Conservation (phyloP, 2,888 invertebrate genomes). For the Phytoseiulus persimilis region DNA sequence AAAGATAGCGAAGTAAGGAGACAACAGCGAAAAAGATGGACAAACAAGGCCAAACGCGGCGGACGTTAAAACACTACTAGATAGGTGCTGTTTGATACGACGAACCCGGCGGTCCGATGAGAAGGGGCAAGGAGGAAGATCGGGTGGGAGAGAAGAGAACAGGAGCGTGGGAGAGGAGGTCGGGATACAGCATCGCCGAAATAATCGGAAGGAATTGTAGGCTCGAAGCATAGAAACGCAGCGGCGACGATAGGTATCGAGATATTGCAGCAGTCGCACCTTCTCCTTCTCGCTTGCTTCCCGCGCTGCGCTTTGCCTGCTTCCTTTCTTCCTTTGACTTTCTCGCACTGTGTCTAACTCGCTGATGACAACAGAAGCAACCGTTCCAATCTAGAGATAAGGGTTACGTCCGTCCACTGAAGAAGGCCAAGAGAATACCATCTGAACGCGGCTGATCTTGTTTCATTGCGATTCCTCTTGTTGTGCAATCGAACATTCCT, state of each 20-base stretch:
- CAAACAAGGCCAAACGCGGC: neutral
- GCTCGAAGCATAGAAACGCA: neutral
- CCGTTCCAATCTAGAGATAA: neutral
- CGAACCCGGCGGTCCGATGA: neutral
- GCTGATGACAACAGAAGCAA: neutral
- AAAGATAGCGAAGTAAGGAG: conserved; percentile 29
- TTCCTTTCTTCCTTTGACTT: neutral
- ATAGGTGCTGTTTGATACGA: neutral
- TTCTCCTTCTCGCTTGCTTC: neutral
- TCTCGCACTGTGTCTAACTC: neutral
- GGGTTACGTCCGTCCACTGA: neutral
- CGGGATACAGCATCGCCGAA: neutral
- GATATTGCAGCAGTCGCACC: neutral
- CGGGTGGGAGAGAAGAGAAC: neutral
- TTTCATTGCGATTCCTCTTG: neutral
- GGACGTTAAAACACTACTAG: neutral
- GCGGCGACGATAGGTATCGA: neutral
- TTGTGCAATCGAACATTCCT: neutral
- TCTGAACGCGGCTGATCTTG: neutral
- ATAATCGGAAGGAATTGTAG: neutral
- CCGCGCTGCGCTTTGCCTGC: neutral
- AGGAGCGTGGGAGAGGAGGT: neutral
- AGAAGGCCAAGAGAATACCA: neutral
- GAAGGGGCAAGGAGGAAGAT: neutral
- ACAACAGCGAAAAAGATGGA: neutral